Evolutionary conservation across 2,797 vertebrate genomes (phyloP), one percentile per base, ranked within the genome.

Genomic region (Vireo griseus): DNA sequence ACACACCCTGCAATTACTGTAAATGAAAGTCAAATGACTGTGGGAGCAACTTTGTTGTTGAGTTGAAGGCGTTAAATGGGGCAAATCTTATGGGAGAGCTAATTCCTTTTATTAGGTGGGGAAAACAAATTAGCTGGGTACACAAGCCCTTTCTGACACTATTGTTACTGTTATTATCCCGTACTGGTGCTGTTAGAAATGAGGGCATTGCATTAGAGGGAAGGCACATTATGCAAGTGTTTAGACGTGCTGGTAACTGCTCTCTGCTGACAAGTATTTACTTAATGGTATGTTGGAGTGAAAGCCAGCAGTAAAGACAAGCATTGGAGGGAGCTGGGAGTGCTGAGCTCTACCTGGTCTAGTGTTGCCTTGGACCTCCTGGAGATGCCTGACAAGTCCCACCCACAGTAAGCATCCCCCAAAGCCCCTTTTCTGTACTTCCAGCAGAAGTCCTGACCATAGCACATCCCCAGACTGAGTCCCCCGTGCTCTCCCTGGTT

Each of bases 241-340:
- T 95, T 66, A 78, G 82, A 77, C 18, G 33, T 90, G 80, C 90
- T 88, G 80, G 77, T 93, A 93, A 95, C 82, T 95, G 90, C 94
- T 92, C 93, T 95, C 94, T 80, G 90, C 90, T 91, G 94, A 94
- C 93, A 85, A 51, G 80, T 84, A 87, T 93, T 94, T 93, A 80
- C 74, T 82, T 92, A 95, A 95, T 96, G 86, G 89, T 78, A 82
- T 42, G 94, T 88, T 93, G 84, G 65, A 85, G 78, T 37, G 47
- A 69, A 74, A 93, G 75, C 78, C 88, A 77, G 90, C 66, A 78
- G 93, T 76, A 78, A 95, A 68, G 88, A 61, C 58, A 28, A 85
- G 63, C 45, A 21, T 16, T 0, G 2, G 45, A 72, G 29, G 50
- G 66, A 91, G 69, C 40, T n/a, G 78, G 35, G 29, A 39, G 29